Evolutionary conservation across 2,113 vertebrate genomes (phyloP), one percentile per base, ranked within the genome.

Genomic region (Leuciscus idus): DNA sequence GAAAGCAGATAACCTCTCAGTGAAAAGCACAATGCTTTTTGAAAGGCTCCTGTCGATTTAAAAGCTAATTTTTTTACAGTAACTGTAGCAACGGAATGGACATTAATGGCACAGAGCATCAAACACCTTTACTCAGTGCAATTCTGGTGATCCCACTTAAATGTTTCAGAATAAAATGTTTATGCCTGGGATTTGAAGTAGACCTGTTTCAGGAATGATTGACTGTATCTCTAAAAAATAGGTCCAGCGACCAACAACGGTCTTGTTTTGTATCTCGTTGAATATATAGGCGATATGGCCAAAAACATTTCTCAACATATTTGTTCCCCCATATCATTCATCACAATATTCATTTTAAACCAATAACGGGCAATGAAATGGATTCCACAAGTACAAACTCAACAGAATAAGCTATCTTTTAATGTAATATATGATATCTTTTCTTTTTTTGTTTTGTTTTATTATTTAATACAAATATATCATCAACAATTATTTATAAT

Each of bases 1-100:
- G 59, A 82, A 83, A 83, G 30, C 17, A 55, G 75, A 77, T 77
- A 77, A 75, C 43, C 73, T 50, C 43, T 75, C 12, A 74, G 73
- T 26, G 73, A 50, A 48, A 73, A 75, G 43, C 43, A 17, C 73
- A 75, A 77, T 77, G 74, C 15, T 21, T 50, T 79, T 39, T 62
- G 33, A 80, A 79, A 59, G 30, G 50, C 55, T 79, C 6, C 1
- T 30, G 74, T 33, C 9, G 4, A 33, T 80, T 80, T 62, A 61
- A 80, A 80, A 80, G 57, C 52, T 62, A 43, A 21, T 80, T 80
- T 59, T 57, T 36, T 11, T 62, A n/a, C 57, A 9, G 33, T 39
- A 61, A 80, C 77, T 77, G 75, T 55, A 77, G 75, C 50, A 77
- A 55, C 26, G 33, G 17, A 21, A 77, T 77, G 13, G 7, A 30